Percentiles rank a stretch among this genome's conserved stretches.
These are phyloP conservation scores for Notocelia uddmanniana DNA, from an alignment of 2,888 invertebrate species.

Conservation along the genomic window DNA sequence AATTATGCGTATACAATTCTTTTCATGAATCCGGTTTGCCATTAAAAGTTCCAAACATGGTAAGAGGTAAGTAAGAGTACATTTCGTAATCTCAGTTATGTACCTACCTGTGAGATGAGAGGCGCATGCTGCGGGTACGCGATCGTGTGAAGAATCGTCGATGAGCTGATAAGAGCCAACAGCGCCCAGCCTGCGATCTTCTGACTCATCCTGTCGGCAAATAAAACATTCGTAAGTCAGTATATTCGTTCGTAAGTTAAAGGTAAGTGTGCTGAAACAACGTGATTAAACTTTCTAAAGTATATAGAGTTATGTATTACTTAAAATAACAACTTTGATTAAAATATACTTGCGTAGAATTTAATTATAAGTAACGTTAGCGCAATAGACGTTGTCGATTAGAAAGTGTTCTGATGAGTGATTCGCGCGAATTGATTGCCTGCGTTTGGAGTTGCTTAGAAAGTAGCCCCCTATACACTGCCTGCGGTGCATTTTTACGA, in stretches of 20 bases:
- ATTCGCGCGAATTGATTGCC: constrained; percentile 80
- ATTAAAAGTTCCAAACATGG: constrained; percentile 24
- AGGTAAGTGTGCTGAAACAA: constrained; percentile 38
- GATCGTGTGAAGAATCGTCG: constrained; percentile 88
- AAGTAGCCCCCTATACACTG: constrained; percentile 73
- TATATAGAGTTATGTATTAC: constrained; percentile 42
- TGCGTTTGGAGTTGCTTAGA: constrained; percentile 77
- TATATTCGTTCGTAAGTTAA: constrained; percentile 30
- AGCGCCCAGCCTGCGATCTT: constrained; percentile 89
- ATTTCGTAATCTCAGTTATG: constrained; percentile 28
- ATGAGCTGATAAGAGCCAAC: constrained; percentile 89
- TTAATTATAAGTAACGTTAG: constrained; percentile 65
- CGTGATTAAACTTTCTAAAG: constrained; percentile 30
- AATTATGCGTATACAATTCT: constrained; percentile 20
- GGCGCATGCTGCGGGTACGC: constrained; percentile 87
- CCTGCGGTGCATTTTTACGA: constrained; percentile 71
- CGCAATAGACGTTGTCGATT: constrained; percentile 72
- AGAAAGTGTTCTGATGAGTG: constrained; percentile 84
- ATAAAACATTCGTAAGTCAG: constrained; percentile 55
- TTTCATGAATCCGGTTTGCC: constrained; percentile 12
- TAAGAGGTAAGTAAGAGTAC: constrained; percentile 30
- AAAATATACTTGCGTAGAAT: constrained; percentile 53
- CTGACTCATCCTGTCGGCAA: constrained; percentile 86
- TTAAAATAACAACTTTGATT: constrained; percentile 43
- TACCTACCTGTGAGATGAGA: constrained; percentile 82